These are phyloP conservation scores for Sebastes minor DNA, from an alignment of 2,797 vertebrate genomes.

Conservation along the genomic window DNA sequence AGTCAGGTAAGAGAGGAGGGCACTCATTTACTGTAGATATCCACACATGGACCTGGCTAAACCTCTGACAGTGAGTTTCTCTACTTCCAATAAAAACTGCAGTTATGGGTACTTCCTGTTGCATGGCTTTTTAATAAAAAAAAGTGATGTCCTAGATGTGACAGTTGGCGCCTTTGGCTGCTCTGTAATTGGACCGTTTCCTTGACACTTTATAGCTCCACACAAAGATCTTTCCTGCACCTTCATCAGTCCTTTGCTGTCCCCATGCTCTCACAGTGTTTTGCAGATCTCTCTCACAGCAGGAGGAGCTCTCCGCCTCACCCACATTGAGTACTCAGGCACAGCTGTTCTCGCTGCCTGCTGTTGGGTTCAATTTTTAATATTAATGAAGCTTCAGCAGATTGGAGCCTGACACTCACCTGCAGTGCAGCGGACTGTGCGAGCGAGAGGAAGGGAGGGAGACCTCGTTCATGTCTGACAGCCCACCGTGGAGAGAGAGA, in stretches of 20 bases:
- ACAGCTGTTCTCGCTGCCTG: slow-evolving; percentile 49
- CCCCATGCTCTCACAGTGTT: neutral
- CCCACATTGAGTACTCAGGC: slow-evolving; percentile 16
- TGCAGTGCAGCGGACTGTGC: slow-evolving; percentile 38
- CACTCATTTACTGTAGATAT: slow-evolving; percentile 37
- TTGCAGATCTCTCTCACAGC: slow-evolving; percentile 27
- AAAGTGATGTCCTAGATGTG: neutral
- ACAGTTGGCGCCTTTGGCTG: slow-evolving; percentile 26
- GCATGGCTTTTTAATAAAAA: neutral
- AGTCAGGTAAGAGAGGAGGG: slow-evolving; percentile 59
- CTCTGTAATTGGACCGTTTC: slow-evolving; percentile 52
- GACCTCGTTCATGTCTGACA: slow-evolving; percentile 52
- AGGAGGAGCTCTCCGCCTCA: slow-evolving; percentile 37
- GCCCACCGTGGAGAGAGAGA: slow-evolving; percentile 51
- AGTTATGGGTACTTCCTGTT: neutral
- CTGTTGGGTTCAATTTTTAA: slow-evolving; percentile 58
- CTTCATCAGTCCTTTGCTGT: neutral
- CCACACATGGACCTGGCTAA: slow-evolving; percentile 20
- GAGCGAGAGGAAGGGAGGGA: slow-evolving; percentile 12
- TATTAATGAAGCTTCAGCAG: slow-evolving; percentile 66
- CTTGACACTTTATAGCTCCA: neutral
- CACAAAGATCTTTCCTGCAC: slow-evolving; percentile 3
- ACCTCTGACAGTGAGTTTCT: slow-evolving; percentile 10
- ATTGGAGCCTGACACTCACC: slow-evolving; percentile 63
- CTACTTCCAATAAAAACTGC: neutral